Conservation (phyloP, 2,113 vertebrate genomes). For the Corythoichthys haematopterus region DNA sequence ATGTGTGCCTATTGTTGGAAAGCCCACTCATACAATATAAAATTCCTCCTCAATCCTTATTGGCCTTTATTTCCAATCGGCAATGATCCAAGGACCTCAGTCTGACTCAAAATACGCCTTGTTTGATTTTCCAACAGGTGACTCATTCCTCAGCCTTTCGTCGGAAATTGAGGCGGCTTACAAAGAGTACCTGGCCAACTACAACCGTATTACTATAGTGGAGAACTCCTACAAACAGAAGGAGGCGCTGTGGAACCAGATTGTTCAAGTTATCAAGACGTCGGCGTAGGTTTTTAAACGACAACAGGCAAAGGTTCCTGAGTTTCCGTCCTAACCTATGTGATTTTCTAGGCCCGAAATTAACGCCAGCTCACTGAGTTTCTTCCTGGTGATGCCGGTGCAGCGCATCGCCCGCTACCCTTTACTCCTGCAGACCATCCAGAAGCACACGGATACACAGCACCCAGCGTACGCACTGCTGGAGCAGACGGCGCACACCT, state of each 20-base stretch:
- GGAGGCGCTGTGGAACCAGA: conserved; percentile 75
- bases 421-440: conserved; percentile 86
- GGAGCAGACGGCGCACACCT: conserved; percentile 69
- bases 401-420: conserved; percentile 93
- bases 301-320: not conserved
- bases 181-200: conserved; percentile 84
- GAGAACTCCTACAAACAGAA: conserved; percentile 83
- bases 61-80: not conserved
- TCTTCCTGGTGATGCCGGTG: conserved; percentile 90
- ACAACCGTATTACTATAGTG: conserved; percentile 74
- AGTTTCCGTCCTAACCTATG: not conserved
- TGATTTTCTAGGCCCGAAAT: conserved; percentile 77
- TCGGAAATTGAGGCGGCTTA: conserved; percentile 83
- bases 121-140: conserved; percentile 66
- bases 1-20: too few relatives aligned
- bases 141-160: conserved; percentile 82
- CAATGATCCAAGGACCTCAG: not conserved
- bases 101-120: not conserved
- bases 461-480: conserved; percentile 69
- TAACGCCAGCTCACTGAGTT: conserved; percentile 81
- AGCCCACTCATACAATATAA: too few relatives aligned
- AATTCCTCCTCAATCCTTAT: not conserved
- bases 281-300: conserved; percentile 76
- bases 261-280: conserved; percentile 72
- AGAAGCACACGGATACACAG: conserved; percentile 77